Evolutionary conservation across 2,113 vertebrate species (phyloP), one percentile per base, ranked within the genome.

Genomic region (Leucosticte australis): DNA sequence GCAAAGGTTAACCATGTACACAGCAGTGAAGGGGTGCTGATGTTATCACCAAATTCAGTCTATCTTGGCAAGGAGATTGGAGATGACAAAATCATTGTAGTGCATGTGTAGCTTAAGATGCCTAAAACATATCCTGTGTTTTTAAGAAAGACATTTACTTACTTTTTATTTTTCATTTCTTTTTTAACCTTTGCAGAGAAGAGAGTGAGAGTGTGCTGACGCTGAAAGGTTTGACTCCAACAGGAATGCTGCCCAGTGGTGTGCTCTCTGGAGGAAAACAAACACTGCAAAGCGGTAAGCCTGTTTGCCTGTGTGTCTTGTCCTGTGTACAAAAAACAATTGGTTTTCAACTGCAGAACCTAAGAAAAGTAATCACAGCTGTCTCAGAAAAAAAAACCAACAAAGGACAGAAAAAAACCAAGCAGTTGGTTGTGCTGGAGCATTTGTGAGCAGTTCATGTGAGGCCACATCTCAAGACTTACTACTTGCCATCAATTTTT

Each of bases 191-290:
- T 78, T 96, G 16, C 97, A 99, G 99, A 98, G 99, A 99, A 98
- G 99, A 99, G 97, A 99, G 99, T 93, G 99, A 99, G 98, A 99
- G 99, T 35, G 99, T 99, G 92, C 98, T 99, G 98, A 99, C 99
- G 0, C 98, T 99, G 98, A 99, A 99, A 95, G 99, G 99, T 62
- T 97, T 99, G 97, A 99, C 99, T 96, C 99, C 99, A 6, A 99
- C 99, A 23, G 99, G 99, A 96, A 99, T 99, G 99, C 98, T 99
- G 81, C 99, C 99, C 85, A 99, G 99, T 18, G 99, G 99, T 35
- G 99, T 99, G 64, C 98, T 99, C 83, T 99, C 99, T 35, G 99
- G 99, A 95, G 99, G 99, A 93, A 99, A 99, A 83, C 99, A 99
- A 96, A 99, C 99, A 69, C 98, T 99, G 92, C 99, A 99, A 98